phyloP scores from a whole-genome alignment of 2,888 invertebrate genomes.

The Choristoneura rosaceana region DNA sequence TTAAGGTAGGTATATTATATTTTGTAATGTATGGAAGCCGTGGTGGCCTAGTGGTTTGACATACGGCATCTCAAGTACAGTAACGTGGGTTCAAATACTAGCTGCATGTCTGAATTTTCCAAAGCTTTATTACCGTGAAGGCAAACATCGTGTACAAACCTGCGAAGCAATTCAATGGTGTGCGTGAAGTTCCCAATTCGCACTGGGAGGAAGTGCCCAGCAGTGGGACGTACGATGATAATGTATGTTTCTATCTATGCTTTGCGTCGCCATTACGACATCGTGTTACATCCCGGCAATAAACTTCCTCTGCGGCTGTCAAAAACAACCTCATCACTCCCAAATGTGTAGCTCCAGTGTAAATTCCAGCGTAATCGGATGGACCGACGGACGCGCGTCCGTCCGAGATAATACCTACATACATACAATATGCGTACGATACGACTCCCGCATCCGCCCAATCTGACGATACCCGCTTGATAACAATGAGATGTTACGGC shows the following conservation, averaged over 20 bases:
- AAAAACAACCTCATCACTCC: constrained; percentile 14
- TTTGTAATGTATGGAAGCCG: too few relatives aligned
- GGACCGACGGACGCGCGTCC: constrained; percentile 51
- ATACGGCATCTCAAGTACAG: too few relatives aligned
- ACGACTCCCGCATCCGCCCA: constrained; percentile 54
- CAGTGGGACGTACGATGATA: too few relatives aligned
- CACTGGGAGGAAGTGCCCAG: too few relatives aligned
- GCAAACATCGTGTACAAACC: neutral
- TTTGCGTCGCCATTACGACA: neutral
- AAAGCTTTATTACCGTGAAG: neutral
- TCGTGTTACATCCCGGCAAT: constrained; percentile 6
- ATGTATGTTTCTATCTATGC: neutral
- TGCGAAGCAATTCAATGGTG: too few relatives aligned
- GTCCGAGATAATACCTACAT: constrained; percentile 52
- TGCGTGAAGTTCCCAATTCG: too few relatives aligned
- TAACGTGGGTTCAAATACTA: too few relatives aligned
- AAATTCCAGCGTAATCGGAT: constrained; percentile 73
- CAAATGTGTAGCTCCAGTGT: constrained; percentile 44
- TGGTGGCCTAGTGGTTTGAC: too few relatives aligned
- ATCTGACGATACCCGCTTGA: constrained; percentile 44
- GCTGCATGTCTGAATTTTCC: too few relatives aligned
- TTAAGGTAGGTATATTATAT: too few relatives aligned
- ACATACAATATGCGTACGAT: constrained; percentile 45
- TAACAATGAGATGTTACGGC: constrained; percentile 25
- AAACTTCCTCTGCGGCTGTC: constrained; percentile 6